Conservation (phyloP, 1,140 invertebrate species). For the Nomia melanderi region DNA sequence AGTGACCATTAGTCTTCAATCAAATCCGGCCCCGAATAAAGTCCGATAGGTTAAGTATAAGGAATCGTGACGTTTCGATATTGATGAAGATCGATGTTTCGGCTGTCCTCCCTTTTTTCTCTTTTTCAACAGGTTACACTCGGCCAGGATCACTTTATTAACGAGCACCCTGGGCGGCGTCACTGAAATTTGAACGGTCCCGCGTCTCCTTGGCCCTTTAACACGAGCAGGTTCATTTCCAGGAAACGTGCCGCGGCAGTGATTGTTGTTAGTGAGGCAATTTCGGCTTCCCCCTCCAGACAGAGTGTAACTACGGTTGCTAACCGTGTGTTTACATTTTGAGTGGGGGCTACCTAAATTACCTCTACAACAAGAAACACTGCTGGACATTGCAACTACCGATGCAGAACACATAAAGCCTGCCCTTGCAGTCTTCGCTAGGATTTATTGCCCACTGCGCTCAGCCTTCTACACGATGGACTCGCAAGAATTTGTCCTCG, state of each 20-base stretch:
- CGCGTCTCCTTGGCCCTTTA: not conserved
- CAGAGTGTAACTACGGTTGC: not conserved
- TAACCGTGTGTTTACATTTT: slow-evolving; percentile 6
- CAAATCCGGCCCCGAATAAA: slow-evolving; percentile 7
- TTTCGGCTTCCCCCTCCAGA: not conserved
- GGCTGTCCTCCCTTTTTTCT: not conserved
- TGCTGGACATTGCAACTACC: too few species aligned
- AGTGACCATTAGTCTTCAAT: slow-evolving; percentile 39
- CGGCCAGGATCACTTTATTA: not conserved
- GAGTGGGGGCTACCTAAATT: not conserved
- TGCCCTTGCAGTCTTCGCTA: too few species aligned
- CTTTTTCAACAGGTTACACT: not conserved
- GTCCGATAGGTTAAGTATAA: not conserved
- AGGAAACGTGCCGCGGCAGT: not conserved
- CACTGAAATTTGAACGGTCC: not conserved
- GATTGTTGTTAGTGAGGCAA: not conserved
- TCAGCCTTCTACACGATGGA: too few species aligned
- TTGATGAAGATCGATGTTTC: not conserved
- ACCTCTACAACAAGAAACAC: too few species aligned
- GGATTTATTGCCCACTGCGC: too few species aligned
- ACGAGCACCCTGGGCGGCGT: not conserved
- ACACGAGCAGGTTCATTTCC: not conserved
- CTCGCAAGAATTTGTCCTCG: too few species aligned
- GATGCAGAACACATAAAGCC: too few species aligned
- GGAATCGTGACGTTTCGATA: slow-evolving; percentile 9